These are phyloP conservation scores for Sparus aurata DNA, from an alignment of 2,797 vertebrate genomes.

Conservation along the genomic window DNA sequence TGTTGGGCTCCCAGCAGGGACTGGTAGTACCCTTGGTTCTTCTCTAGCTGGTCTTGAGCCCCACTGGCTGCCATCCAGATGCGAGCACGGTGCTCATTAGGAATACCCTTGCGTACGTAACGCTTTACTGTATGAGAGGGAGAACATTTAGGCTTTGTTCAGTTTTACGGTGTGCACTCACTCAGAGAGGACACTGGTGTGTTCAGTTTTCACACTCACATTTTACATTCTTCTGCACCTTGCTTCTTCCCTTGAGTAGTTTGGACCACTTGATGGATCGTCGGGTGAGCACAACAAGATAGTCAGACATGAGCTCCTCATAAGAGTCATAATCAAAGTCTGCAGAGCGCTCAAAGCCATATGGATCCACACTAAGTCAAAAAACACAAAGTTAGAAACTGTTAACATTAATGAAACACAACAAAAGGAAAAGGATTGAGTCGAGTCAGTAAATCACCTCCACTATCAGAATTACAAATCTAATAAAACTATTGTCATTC, in stretches of 20 bases:
- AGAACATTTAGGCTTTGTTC: constrained; percentile 3
- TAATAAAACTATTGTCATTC: not conserved
- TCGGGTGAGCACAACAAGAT: constrained; percentile 90
- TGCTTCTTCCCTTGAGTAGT: constrained; percentile 86
- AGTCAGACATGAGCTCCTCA: constrained; percentile 92
- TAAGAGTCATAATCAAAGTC: constrained; percentile 90
- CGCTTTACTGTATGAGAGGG: constrained; percentile 90
- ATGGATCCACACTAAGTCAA: constrained; percentile 86
- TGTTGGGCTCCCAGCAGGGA: constrained; percentile 87
- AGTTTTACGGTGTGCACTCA: not conserved
- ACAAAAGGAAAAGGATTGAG: not conserved
- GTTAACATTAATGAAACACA: constrained; percentile 3
- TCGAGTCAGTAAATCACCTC: not conserved
- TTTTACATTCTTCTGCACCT: constrained; percentile 89
- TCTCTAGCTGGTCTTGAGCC: constrained; percentile 91
- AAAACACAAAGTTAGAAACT: constrained; percentile 13
- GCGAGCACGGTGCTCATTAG: constrained; percentile 90
- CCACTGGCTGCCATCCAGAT: constrained; percentile 96
- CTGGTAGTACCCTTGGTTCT: constrained; percentile 92
- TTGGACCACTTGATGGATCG: constrained; percentile 95
- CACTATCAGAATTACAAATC: not conserved
- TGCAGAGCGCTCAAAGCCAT: constrained; percentile 92
- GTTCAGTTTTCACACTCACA: constrained; percentile 81
- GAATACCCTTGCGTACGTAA: constrained; percentile 95
- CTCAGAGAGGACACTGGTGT: not conserved